phyloP scores from a whole-genome alignment of 2,113 vertebrate genomes.

The Calonectris borealis region DNA sequence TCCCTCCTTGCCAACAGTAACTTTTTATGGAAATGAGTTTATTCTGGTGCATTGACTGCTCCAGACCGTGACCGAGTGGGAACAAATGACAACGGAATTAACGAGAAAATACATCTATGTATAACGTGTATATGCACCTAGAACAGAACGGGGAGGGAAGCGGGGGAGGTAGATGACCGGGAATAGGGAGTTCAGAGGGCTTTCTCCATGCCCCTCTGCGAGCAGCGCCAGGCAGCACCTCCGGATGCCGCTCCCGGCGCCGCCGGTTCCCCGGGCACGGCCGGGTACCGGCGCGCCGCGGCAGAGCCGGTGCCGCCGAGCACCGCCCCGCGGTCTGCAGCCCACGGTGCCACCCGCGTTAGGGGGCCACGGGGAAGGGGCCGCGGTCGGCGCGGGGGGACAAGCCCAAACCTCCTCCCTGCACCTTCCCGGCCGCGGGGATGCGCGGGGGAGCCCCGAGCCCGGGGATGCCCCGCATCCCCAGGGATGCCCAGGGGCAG shows the following conservation, averaged over 20 bases:
- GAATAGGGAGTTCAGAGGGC: rapidly evolving
- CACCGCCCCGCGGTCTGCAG: background rate
- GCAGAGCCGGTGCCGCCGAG: background rate
- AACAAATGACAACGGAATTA: background rate
- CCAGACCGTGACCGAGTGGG: background rate
- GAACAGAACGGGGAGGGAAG: background rate
- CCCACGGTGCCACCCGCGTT: background rate
- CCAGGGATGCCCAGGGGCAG: background rate
- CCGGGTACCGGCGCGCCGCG: background rate
- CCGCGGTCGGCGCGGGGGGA: background rate
- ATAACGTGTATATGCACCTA: rapidly evolving
- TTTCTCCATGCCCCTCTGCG: background rate
- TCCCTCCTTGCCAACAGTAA: background rate
- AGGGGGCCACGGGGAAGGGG: background rate
- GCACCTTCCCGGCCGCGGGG: background rate
- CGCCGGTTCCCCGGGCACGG: background rate
- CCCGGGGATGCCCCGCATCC: background rate
- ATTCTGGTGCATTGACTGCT: background rate
- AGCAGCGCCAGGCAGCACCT: background rate
- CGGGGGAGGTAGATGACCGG: rapidly evolving
- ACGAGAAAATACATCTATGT: rapidly evolving
- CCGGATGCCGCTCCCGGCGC: background rate
- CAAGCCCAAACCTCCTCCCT: background rate
- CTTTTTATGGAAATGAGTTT: background rate
- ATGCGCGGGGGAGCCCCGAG: background rate